Base-by-base conservation (phyloP, 2,888 invertebrate genomes). In the Athalia cordata region DNA sequence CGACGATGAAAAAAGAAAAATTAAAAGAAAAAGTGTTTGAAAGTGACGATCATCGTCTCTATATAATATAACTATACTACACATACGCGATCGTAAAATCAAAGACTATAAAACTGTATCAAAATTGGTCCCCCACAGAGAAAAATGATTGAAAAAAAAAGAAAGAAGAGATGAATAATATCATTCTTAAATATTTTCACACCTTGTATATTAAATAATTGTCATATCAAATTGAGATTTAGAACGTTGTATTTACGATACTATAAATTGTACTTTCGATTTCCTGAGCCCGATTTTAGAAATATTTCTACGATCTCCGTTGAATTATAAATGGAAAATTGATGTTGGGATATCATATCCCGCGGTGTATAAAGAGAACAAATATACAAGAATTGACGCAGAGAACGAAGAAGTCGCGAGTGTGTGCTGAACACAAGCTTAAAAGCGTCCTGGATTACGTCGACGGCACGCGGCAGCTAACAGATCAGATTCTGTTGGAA, bases 401-500 rank as follows among this genome's bases (percentile, higher is more conserved):
- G 2, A 29, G 29, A 29, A 29, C 84, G 87, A 86, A 86, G 87
- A 88, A 88, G 88, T 89, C 89, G 89, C 87, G 86, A 29, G 29
- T 29, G 29, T 29, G 85, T 83, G 84, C 83, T 83, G 82, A 29
- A 29, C 29, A 29, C 29, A 29, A 29, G 29, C 29, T 29, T 29
- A 29, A 29, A 29, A 84, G 84, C 86, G 85, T 86, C 87, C 89
- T 89, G 89, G 87, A 87, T 89, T 87, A 88, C 89, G 86, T 88
- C 87, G 84, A 84, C 75, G 75, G 15, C 47, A 9, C n/a, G 55
- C 55, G 84, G 82, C 83, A 29, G 29, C 29, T 29, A 29, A 29
- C 29, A 29, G 29, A 29, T 29, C 29, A 29, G 29, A 1, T 29
- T 29, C 29, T 82, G 84, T 81, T 83, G 88, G 89, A 86, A 89